Evolutionary conservation across 2,797 vertebrate species (phyloP), one percentile per base, ranked within the genome.

Genomic region (Pseudochirops corinnae): DNA sequence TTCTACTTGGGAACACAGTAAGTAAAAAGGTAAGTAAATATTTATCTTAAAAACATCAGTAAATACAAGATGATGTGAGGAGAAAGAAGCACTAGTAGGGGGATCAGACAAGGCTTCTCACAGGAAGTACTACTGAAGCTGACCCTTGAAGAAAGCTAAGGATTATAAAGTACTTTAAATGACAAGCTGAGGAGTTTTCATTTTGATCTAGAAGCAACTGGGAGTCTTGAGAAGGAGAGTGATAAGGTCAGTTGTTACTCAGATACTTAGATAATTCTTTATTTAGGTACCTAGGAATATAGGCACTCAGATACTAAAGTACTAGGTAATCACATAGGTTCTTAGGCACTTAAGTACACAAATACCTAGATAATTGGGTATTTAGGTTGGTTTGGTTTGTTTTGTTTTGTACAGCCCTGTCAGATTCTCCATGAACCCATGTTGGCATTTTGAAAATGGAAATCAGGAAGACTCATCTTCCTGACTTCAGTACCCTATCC

Each of bases 21-120:
- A 82, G 21, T 82, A 90, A 94, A 97, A 90, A 91, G 97, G 92
- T 58, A 94, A 94, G 57, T 97, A 94, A 96, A 93, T 94, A 96
- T 67, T 55, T 4, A 90, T 95, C 92, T 90, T 93, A 91, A 95
- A 94, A 95, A 97, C 94, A 56, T 55, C 21, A 74, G n/a, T 39
- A 82, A 46, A 82, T 46, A 82, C 21, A 26, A 46, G 16, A 24
- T 39, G 16, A 39, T 39, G 21, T 39, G 67, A 74, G n/a, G 3
- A 21, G 33, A n/a, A n/a, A 82, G 21, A 46, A 82, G 74, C 31
- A 5, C n/a, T 74, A 74, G 16, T 46, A 82, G 9, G 39, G 21
- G 39, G 39, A 39, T 74, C 67, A 74, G 33, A 74, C n/a, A 74
- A n/a, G 33, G 33, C 62, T 74, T 82, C 33, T 39, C 18, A 39